phyloP scores from a whole-genome alignment of 2,888 invertebrate genomes.

The Schizotus pectinicornis region DNA sequence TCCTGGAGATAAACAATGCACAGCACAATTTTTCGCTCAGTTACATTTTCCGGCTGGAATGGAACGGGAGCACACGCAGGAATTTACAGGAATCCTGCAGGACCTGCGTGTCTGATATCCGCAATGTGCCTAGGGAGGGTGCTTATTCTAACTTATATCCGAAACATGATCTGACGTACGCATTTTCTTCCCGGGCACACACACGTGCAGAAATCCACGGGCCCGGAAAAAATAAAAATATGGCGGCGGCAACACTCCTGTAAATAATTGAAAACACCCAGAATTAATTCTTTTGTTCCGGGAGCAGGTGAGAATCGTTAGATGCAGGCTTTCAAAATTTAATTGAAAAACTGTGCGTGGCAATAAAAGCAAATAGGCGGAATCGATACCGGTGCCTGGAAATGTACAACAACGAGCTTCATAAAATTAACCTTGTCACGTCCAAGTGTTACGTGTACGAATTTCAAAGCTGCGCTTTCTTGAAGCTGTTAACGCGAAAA shows the following conservation, averaged over 20 bases:
- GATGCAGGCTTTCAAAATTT: neutral
- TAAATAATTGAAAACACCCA: neutral
- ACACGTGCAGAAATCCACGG: conserved; percentile 19
- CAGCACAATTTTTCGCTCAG: conserved; percentile 37
- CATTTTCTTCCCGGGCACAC: conserved; percentile 28
- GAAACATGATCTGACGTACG: conserved; percentile 42
- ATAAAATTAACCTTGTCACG: conserved; percentile 38
- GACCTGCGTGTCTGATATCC: conserved; percentile 42
- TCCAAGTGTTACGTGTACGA: conserved; percentile 33
- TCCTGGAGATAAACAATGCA: conserved; percentile 27
- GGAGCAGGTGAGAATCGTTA: no score
- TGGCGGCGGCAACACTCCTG: conserved; percentile 2
- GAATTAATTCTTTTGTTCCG: no score
- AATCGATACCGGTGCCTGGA: conserved; percentile 19
- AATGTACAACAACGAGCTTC: conserved; percentile 27
- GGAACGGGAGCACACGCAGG: conserved; percentile 28
- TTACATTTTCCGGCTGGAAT: conserved; percentile 34
- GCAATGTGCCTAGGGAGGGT: conserved; percentile 47
- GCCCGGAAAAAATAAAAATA: conserved; percentile 14
- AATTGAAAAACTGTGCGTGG: neutral
- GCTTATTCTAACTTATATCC: conserved; percentile 47
- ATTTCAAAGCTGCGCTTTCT: conserved; percentile 29
- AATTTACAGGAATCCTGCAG: conserved; percentile 34
- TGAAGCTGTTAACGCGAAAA: conserved; percentile 28
- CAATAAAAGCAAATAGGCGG: neutral